These are phyloP conservation scores for Plebejus melissa DNA, from an alignment of 2,888 invertebrate genomes.

Conservation along the genomic window DNA sequence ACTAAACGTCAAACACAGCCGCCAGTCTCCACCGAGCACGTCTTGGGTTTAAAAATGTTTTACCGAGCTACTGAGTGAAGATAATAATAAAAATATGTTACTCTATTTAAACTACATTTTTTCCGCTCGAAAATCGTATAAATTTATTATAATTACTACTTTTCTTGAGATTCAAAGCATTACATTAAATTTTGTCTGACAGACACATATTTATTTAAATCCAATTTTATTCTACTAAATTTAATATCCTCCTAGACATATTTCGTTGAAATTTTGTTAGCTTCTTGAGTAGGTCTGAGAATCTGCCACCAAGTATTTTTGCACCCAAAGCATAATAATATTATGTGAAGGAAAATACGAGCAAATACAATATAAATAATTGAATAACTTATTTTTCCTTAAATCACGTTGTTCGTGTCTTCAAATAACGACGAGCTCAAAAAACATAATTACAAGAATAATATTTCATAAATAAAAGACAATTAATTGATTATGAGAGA, in stretches of 20 bases:
- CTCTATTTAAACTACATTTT: neutral
- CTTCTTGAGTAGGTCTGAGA: too few relatives aligned
- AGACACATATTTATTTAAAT: too few relatives aligned
- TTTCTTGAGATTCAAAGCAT: too few relatives aligned
- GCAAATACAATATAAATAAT: too few relatives aligned
- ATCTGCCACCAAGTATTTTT: too few relatives aligned
- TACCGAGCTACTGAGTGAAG: neutral
- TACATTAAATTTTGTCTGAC: too few relatives aligned
- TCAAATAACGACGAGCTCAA: neutral
- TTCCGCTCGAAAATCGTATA: neutral
- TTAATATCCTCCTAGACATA: too few relatives aligned
- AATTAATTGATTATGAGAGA: neutral
- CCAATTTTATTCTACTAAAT: too few relatives aligned
- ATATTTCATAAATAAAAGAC: neutral
- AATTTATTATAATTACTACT: too few relatives aligned
- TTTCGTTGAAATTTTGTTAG: too few relatives aligned
- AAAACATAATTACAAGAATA: neutral
- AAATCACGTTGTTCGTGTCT: neutral
- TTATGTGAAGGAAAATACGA: too few relatives aligned
- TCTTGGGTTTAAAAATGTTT: slow-evolving; percentile 9
- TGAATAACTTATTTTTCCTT: neutral
- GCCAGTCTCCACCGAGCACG: slow-evolving; percentile 3
- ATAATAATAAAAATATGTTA: neutral
- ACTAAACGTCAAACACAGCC: slow-evolving; percentile 26
- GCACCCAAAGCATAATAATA: too few relatives aligned